Evolutionary conservation across 2,113 vertebrate species (phyloP).

Genomic region (Mungos mungo): DNA sequence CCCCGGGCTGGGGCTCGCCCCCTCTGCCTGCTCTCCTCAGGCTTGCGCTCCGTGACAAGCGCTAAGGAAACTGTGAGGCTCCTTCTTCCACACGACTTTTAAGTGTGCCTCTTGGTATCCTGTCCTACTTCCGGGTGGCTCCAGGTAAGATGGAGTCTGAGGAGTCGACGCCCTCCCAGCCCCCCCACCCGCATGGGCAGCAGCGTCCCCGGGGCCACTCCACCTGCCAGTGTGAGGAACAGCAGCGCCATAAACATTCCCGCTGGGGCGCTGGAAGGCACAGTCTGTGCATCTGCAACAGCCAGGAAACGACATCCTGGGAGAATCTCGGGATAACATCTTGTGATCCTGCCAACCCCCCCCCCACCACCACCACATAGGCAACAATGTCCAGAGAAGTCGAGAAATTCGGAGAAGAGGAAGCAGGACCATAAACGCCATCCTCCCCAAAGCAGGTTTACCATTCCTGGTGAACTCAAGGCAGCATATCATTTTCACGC

Average conservation of each 20-base stretch:
- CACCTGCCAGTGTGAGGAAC: not conserved
- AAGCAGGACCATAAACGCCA: not conserved
- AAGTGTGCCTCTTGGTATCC: not conserved
- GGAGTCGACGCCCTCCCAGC: not conserved
- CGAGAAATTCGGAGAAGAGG: constrained; percentile 3
- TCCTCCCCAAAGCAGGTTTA: not conserved
- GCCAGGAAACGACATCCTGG: not conserved
- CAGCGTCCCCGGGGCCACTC: not conserved
- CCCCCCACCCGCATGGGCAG: not conserved
- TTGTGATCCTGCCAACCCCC: not conserved
- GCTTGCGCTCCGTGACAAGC: not conserved
- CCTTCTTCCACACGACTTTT: not conserved
- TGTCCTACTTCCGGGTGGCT: not conserved
- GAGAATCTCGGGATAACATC: not conserved
- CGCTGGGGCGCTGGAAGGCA: not conserved
- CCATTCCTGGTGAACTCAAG: not conserved
- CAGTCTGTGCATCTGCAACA: not conserved
- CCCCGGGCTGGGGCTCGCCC: not conserved
- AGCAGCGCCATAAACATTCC: not conserved
- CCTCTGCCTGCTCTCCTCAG: not conserved
- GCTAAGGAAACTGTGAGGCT: not conserved
- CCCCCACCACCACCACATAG: not conserved
- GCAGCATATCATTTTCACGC: not conserved
- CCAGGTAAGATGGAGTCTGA: not conserved
- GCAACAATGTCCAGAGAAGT: not conserved